phyloP scores from a whole-genome alignment of 2,113 vertebrate genomes.

The Elephantulus edwardii region DNA sequence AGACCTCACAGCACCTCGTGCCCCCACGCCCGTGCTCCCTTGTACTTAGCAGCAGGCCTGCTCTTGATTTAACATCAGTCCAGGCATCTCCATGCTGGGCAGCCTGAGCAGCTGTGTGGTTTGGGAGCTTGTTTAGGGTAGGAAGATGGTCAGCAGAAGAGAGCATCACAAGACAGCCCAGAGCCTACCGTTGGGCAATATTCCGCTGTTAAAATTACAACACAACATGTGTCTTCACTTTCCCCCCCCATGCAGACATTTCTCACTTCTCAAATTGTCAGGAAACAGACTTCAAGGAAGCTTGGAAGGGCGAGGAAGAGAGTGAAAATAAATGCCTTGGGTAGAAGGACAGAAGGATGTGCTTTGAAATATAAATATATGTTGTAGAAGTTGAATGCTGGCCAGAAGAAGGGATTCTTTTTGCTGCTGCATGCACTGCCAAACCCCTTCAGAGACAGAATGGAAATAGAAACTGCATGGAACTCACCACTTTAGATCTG shows the following conservation, averaged over 20 bases:
- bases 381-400: neutral
- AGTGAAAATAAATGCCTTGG: conserved; percentile 64
- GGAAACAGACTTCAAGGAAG: conserved; percentile 72
- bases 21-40: too few relatives aligned
- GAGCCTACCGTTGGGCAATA: conserved; percentile 50
- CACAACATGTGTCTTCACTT: conserved; percentile 53
- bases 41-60: neutral
- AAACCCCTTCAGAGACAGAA: neutral
- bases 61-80: neutral
- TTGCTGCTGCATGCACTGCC: neutral
- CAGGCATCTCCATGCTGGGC: neutral
- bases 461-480: conserved; percentile 67
- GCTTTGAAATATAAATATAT: conserved; percentile 67
- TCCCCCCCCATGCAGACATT: conserved; percentile 65
- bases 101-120: neutral
- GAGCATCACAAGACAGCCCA: conserved; percentile 45
- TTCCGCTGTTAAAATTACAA: conserved; percentile 51
- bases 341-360: neutral
- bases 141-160: conserved; percentile 23
- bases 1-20: too few relatives aligned
- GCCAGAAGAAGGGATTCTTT: conserved; percentile 26
- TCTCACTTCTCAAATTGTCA: conserved; percentile 79
- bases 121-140: neutral
- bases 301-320: conserved; percentile 39
- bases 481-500: conserved; percentile 51